phyloP scores from a whole-genome alignment of 2,797 vertebrate genomes.

The Myoxocephalus aenaeus region DNA sequence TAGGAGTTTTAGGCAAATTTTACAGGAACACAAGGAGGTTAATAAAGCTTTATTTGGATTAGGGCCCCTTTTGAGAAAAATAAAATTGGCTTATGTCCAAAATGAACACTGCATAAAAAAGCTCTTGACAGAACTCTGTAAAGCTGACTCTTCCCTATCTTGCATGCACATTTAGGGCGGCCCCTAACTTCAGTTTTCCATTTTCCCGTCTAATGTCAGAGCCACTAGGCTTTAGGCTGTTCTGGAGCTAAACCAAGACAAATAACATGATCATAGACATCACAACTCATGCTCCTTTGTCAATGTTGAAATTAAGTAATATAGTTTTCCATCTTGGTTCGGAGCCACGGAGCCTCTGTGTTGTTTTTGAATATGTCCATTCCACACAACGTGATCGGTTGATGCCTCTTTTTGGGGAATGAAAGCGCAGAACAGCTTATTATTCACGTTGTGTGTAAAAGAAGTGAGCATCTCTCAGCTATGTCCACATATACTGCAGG shows the following conservation, averaged over 20 bases:
- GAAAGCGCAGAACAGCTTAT: background rate
- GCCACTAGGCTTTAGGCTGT: background rate
- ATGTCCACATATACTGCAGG: constrained; percentile 24
- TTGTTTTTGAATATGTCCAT: background rate
- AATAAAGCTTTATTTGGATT: background rate
- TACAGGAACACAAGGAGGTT: background rate
- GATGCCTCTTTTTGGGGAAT: background rate
- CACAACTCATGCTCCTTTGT: background rate
- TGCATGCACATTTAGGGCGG: background rate
- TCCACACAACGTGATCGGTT: background rate
- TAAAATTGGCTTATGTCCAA: background rate
- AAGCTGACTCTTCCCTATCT: background rate
- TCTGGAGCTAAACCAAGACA: background rate
- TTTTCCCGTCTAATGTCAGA: background rate
- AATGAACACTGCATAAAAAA: background rate
- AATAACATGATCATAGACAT: background rate
- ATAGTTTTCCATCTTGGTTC: background rate
- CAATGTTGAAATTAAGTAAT: background rate
- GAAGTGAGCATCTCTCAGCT: constrained; percentile 4
- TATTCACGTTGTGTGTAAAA: background rate
- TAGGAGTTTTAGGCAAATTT: no score
- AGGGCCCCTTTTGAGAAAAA: background rate
- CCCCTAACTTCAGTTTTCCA: background rate
- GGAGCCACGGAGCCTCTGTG: background rate
- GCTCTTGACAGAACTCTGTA: background rate